Conservation (phyloP, 2,888 invertebrate species). For the Gerris lacustris region DNA sequence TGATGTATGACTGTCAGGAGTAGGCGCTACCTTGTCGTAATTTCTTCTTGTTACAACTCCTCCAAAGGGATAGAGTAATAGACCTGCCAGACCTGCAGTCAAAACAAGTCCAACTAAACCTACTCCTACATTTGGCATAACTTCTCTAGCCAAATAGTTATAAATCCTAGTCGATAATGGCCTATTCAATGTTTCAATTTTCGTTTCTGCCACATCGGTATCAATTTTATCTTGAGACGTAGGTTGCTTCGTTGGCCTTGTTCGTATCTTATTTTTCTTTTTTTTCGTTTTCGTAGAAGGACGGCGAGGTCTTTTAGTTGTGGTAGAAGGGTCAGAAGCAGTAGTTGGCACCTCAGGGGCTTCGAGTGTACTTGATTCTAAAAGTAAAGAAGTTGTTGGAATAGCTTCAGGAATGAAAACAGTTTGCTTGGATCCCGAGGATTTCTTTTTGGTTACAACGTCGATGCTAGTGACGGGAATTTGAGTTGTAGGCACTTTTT, state of each 20-base stretch:
- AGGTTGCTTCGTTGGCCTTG: conserved; percentile 37
- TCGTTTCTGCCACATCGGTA: conserved; percentile 38
- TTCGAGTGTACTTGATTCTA: conserved; percentile 24
- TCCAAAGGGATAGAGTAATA: conserved; percentile 62
- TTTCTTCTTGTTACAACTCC: conserved; percentile 42
- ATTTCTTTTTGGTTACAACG: conserved; percentile 18
- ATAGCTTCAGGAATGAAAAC: conserved; percentile 30
- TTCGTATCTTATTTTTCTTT: conserved; percentile 36
- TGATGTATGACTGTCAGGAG: conserved; percentile 36
- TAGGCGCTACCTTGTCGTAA: conserved; percentile 27
- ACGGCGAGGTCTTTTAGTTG: conserved; percentile 30
- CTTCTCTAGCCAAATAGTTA: conserved; percentile 63
- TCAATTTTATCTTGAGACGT: conserved; percentile 37
- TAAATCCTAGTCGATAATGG: conserved; percentile 62
- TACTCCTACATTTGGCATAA: conserved; percentile 68
- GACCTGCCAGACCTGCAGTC: conserved; percentile 60
- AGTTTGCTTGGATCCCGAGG: conserved; percentile 22
- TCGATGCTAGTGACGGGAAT: conserved; percentile 18
- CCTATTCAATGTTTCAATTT: conserved; percentile 37
- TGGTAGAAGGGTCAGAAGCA: conserved; percentile 23
- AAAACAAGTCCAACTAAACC: conserved; percentile 62
- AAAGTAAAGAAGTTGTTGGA: conserved; percentile 28
- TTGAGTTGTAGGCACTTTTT: conserved; percentile 1
- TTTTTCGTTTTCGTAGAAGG: conserved; percentile 35
- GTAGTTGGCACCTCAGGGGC: conserved; percentile 39